Percentiles rank a stretch among this genome's conserved stretches.
Conservation (phyloP, 64 coral and sea anemone genomes). For the Stylophora pistillata region DNA sequence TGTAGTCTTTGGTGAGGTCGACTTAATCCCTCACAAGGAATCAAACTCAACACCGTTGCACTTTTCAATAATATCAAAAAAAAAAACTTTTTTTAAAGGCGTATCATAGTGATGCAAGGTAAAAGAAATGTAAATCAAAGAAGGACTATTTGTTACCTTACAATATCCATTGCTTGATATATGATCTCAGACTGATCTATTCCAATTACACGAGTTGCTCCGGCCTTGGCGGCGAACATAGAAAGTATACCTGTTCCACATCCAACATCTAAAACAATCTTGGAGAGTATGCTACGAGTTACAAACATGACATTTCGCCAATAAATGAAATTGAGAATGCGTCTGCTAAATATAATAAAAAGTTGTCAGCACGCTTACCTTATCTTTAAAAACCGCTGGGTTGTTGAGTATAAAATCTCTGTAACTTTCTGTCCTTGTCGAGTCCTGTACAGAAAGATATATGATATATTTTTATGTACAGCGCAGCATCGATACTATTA, state of each 20-base stretch:
- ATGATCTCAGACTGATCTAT: conserved; percentile 96
- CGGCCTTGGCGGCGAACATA: conserved; percentile 95
- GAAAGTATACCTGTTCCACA: conserved; percentile 96
- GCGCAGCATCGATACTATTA: too few relatives aligned
- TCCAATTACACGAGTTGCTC: conserved; percentile 83
- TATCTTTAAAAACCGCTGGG: conserved; percentile 81
- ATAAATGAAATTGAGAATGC: not conserved
- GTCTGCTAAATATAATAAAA: too few relatives aligned
- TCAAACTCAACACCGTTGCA: too few relatives aligned
- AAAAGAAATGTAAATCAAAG: too few relatives aligned
- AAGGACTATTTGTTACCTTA: conserved; percentile 42
- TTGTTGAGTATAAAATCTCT: conserved; percentile 86
- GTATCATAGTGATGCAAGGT: too few relatives aligned
- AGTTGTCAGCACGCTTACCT: conserved; percentile 39
- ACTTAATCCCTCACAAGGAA: too few relatives aligned
- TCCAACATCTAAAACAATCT: conserved; percentile 93
- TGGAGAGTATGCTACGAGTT: not conserved
- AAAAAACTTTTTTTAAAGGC: too few relatives aligned
- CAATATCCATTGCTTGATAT: conserved; percentile 98
- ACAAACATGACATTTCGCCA: not conserved
- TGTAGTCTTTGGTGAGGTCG: too few relatives aligned
- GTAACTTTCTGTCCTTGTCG: conserved; percentile 90
- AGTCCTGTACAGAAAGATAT: conserved; percentile 54
- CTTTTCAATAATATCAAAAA: too few relatives aligned
- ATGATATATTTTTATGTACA: too few relatives aligned